phyloP scores from a whole-genome alignment of 2,888 invertebrate species.

The Cosmopolites sordidus region DNA sequence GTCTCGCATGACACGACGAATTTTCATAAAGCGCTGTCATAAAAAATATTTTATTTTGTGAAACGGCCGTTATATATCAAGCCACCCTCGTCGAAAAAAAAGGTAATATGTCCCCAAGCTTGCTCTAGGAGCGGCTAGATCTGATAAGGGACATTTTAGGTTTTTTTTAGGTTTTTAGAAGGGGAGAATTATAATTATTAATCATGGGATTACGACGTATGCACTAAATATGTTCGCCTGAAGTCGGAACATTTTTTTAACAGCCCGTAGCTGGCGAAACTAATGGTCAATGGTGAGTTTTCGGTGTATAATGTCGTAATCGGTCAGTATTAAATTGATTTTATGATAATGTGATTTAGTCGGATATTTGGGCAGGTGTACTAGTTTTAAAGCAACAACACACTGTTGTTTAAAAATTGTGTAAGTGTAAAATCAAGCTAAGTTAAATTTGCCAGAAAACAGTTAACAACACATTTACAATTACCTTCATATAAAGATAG shows the following conservation, averaged over 20 bases:
- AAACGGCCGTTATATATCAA: slow-evolving; percentile 42
- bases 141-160: slow-evolving; percentile 26
- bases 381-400: no score
- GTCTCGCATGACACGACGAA: slow-evolving; percentile 38
- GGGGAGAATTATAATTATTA: slow-evolving; percentile 25
- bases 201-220: slow-evolving; percentile 20
- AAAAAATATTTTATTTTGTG: slow-evolving; percentile 45
- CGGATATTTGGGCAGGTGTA: no score
- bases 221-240: slow-evolving; percentile 6
- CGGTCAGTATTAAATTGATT: no score
- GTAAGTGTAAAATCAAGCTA: no score
- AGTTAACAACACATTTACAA: no score
- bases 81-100: slow-evolving; percentile 36
- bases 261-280: no score
- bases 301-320: no score
- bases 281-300: no score
- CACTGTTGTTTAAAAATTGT: no score
- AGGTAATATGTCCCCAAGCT: slow-evolving; percentile 21
- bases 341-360: no score
- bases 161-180: slow-evolving; percentile 7
- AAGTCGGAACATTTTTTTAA: background rate
- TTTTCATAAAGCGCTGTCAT: slow-evolving; percentile 43
- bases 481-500: no score
- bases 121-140: slow-evolving; percentile 26
- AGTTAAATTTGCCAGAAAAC: no score